A percentile compares a stretch with the other conserved stretches of the same genome.
These are phyloP conservation scores for Eumaeus atala DNA, from an alignment of 1,140 invertebrate species.

Conservation along the genomic window DNA sequence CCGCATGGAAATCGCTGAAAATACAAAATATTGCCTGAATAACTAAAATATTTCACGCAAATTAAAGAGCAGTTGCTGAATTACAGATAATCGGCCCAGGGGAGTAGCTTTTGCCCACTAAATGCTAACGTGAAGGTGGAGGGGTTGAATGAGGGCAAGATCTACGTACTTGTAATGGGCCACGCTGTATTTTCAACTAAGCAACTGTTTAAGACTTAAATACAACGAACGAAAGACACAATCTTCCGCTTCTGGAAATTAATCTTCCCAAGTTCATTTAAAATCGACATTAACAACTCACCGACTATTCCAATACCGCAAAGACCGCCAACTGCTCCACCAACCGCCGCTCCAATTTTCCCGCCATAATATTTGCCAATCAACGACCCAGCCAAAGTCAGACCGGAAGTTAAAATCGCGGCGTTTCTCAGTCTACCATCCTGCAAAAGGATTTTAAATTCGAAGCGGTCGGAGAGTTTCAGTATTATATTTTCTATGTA, in stretches of 20 bases:
- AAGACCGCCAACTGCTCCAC: conserved; percentile 51
- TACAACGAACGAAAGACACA: no score
- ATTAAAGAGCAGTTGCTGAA: no score
- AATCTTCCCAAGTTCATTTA: no score
- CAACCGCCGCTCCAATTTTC: conserved; percentile 50
- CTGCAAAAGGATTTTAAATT: conserved; percentile 49
- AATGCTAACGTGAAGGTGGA: no score
- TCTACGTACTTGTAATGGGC: no score
- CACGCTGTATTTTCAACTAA: no score
- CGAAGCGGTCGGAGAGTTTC: conserved; percentile 45
- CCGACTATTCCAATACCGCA: conserved; percentile 53
- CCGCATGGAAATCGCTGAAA: conserved; percentile 57
- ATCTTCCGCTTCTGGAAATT: no score
- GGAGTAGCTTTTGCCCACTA: no score
- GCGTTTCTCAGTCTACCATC: conserved; percentile 36
- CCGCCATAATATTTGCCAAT: conserved; percentile 57
- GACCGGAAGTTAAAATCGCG: conserved; percentile 45
- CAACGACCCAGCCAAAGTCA: conserved; percentile 49
- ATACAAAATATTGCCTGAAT: conserved; percentile 8
- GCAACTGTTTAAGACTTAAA: no score
- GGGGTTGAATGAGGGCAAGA: no score
- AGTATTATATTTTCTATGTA: conserved; percentile 52
- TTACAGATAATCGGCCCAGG: no score
- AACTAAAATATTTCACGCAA: no score
- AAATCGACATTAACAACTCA: conserved; percentile 23